phyloP scores from a whole-genome alignment of 2,888 invertebrate genomes.

The Caenorhabditis sulstoni region DNA sequence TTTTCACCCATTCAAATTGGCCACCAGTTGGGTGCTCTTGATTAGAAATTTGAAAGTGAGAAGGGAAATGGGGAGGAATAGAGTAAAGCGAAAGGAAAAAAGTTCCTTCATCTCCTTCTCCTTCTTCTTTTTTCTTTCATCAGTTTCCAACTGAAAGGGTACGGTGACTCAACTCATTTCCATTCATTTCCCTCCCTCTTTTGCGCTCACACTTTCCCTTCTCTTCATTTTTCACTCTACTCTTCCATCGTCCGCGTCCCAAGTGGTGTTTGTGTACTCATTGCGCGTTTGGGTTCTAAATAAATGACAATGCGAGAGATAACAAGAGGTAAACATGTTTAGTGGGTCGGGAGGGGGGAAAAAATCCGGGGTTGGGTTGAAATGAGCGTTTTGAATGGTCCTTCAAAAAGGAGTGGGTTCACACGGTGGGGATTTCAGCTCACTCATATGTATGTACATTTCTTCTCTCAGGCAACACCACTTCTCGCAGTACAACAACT shows the following conservation, averaged over 20 bases:
- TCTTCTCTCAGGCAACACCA: conserved; percentile 44
- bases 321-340: conserved; percentile 50
- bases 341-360: no score
- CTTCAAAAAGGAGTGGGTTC: conserved; percentile 6
- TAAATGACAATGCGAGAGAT: conserved; percentile 39
- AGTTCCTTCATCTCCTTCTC: conserved; percentile 6
- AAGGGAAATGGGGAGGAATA: no score
- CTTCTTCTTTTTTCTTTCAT: conserved; percentile 11
- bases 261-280: conserved; percentile 20
- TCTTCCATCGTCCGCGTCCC: neutral
- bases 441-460: no score
- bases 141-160: conserved; percentile 18
- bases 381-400: conserved; percentile 25
- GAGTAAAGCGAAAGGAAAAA: no score
- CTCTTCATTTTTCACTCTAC: conserved; percentile 1
- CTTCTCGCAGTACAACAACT: conserved; percentile 39
- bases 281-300: conserved; percentile 8
- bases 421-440: neutral
- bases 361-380: conserved; percentile 1
- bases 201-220: neutral
- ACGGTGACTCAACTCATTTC: conserved; percentile 2
- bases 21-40: no score
- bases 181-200: conserved; percentile 13
- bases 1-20: no score
- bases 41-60: no score